A percentile compares a stretch with the other conserved stretches of the same genome.
Evolutionary conservation across 2,888 invertebrate species (phyloP).

Genomic region (Bimastos eiseni): DNA sequence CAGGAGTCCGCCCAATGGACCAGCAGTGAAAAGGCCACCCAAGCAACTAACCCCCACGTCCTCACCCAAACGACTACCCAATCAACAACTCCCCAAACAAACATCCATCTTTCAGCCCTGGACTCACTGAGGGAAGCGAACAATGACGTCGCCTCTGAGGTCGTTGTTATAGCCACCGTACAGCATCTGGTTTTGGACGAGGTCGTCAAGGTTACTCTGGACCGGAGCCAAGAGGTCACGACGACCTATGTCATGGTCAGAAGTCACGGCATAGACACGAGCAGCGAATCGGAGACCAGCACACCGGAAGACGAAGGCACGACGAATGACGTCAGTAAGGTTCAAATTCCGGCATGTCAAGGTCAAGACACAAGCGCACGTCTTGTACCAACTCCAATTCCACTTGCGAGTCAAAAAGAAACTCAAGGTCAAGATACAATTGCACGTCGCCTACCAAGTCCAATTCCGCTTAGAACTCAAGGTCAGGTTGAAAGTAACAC

Average conservation of each 20-base stretch:
- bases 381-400: not conserved
- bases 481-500: not conserved
- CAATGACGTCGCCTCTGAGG: not conserved
- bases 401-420: not conserved
- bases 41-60: not conserved
- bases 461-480: not conserved
- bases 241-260: not conserved
- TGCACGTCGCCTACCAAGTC: not conserved
- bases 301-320: constrained; percentile 1
- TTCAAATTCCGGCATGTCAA: not conserved
- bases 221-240: constrained; percentile 20
- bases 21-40: not conserved
- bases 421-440: not conserved
- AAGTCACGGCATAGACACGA: not conserved
- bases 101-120: not conserved
- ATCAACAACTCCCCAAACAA: not conserved
- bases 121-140: not conserved
- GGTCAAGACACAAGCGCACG: not conserved
- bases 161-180: not conserved
- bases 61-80: not conserved
- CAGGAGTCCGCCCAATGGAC: not conserved
- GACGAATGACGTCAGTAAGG: not conserved
- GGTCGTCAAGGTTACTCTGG: constrained; percentile 21
- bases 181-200: not conserved
- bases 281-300: not conserved